These are phyloP conservation scores for Corydoras maculifer DNA, from an alignment of 2,113 vertebrate genomes.

Conservation along the genomic window DNA sequence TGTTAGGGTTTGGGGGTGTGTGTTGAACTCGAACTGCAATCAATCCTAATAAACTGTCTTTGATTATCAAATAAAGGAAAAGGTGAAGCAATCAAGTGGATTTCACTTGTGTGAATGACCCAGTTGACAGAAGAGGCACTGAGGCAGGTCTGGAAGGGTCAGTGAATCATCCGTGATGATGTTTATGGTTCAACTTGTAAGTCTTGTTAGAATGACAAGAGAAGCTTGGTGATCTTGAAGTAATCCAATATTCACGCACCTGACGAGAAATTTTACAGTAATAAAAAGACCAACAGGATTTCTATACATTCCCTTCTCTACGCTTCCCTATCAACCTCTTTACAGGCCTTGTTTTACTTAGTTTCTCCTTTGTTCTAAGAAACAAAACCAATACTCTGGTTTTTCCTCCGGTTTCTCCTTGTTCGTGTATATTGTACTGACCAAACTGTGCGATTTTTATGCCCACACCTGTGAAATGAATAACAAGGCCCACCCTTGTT, in stretches of 20 bases:
- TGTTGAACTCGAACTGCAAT: constrained; percentile 44
- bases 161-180: constrained; percentile 65
- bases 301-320: no score
- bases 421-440: no score
- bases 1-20: constrained; percentile 6
- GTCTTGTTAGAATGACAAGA: constrained; percentile 56
- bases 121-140: constrained; percentile 52
- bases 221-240: constrained; percentile 51
- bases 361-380: no score
- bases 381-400: no score
- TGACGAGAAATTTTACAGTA: no score
- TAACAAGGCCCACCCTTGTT: no score
- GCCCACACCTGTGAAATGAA: no score
- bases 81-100: constrained; percentile 49
- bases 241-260: neutral
- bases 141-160: constrained; percentile 55
- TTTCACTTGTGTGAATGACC: constrained; percentile 49
- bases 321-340: no score
- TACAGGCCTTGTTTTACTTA: no score
- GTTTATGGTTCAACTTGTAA: constrained; percentile 46
- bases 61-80: constrained; percentile 49
- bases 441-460: no score
- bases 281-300: no score
- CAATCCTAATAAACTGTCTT: constrained; percentile 51
- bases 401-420: no score